Conservation (phyloP, 1,140 invertebrate species). For the Drosophila nigrodunni region DNA sequence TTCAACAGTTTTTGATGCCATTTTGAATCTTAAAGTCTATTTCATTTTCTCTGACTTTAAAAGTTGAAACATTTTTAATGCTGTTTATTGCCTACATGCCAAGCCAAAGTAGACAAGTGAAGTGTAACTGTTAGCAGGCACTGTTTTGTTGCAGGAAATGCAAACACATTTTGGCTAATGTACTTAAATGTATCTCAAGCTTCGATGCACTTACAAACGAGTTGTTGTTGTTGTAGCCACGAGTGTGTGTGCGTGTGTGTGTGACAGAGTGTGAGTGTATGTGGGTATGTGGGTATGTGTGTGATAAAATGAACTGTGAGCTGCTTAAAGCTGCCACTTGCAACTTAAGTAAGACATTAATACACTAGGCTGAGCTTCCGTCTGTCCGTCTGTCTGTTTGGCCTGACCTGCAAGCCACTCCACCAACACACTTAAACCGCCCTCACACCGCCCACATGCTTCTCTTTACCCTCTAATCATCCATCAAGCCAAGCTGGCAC, state of each 20-base stretch:
- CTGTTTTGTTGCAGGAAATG: conserved; percentile 36
- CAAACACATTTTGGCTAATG: conserved; percentile 40
- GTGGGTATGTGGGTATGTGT: conserved; percentile 1
- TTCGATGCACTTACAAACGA: conserved; percentile 10
- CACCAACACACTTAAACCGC: too few relatives aligned
- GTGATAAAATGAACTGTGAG: conserved; percentile 15
- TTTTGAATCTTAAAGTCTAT: too few relatives aligned
- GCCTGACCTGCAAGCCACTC: neutral
- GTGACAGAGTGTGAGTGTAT: neutral
- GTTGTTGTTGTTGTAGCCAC: neutral
- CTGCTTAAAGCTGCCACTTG: conserved; percentile 32
- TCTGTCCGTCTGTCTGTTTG: neutral
- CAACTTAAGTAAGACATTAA: conserved; percentile 74
- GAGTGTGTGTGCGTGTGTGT: neutral
- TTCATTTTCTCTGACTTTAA: neutral
- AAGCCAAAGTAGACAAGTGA: neutral
- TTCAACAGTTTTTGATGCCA: too few relatives aligned
- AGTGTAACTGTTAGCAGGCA: conserved; percentile 5
- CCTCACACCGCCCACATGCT: too few relatives aligned
- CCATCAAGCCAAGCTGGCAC: conserved; percentile 13
- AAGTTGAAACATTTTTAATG: neutral
- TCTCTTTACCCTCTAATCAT: conserved; percentile 1
- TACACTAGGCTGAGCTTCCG: conserved; percentile 61
- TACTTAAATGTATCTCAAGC: conserved; percentile 29
- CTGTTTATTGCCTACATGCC: neutral